Conservation (phyloP, 2,888 invertebrate species). For the Eledone cirrhosa region DNA sequence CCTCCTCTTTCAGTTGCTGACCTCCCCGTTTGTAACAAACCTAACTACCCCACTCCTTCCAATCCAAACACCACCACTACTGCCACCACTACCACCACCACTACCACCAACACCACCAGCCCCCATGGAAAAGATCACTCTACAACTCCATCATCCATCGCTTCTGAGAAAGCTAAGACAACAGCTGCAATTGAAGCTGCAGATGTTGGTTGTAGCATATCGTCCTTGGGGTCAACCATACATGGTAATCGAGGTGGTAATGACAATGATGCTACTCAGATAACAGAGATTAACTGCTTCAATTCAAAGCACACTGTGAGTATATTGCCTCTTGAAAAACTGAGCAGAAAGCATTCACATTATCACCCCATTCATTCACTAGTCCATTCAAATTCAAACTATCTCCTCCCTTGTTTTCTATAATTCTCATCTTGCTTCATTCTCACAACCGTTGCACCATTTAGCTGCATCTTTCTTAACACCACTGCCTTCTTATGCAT, state of each 20-base stretch:
- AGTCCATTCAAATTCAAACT: neutral
- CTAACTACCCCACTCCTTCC: slow-evolving; percentile 28
- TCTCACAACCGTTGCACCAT: too few relatives aligned
- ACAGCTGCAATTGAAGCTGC: neutral
- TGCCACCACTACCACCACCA: neutral
- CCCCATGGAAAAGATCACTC: slow-evolving; percentile 24
- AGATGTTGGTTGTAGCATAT: neutral
- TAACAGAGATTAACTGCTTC: slow-evolving; percentile 19
- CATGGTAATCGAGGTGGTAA: neutral
- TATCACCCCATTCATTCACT: neutral
- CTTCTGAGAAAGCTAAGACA: too few relatives aligned
- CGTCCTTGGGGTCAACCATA: neutral
- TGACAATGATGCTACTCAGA: neutral
- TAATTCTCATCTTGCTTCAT: neutral
- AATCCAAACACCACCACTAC: slow-evolving; percentile 15
- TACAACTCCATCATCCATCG: slow-evolving; percentile 1
- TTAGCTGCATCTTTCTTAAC: too few relatives aligned
- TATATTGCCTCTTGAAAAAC: too few relatives aligned
- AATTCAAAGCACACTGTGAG: slow-evolving; percentile 4
- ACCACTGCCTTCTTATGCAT: too few relatives aligned
- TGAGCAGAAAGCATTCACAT: too few relatives aligned
- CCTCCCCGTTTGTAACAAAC: slow-evolving; percentile 35
- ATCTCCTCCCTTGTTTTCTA: neutral
- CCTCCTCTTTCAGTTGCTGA: slow-evolving; percentile 33
- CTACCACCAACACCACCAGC: neutral